Percentiles rank a stretch among this genome's conserved stretches.
phyloP scores from a whole-genome alignment of 2,888 invertebrate genomes.

The Aphodius sticticus region DNA sequence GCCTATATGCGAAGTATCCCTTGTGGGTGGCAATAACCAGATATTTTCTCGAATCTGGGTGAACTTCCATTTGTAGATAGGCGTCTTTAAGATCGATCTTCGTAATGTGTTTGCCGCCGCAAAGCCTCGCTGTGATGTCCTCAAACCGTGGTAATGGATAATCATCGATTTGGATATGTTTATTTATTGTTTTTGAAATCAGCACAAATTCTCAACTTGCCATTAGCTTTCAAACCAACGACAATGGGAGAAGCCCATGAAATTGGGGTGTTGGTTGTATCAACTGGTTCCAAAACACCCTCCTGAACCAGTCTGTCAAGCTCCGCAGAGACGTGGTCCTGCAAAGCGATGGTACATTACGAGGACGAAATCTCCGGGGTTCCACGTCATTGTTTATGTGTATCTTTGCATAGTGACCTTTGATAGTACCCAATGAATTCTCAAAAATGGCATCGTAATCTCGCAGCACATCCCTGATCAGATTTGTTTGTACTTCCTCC shows the following conservation, averaged over 20 bases:
- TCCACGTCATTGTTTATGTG: too few species aligned
- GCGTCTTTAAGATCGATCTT: too few species aligned
- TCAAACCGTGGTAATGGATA: conserved; percentile 38
- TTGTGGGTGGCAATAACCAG: conserved; percentile 19
- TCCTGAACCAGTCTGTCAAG: conserved; percentile 38
- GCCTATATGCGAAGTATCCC: conserved; percentile 11
- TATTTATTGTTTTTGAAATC: conserved; percentile 41
- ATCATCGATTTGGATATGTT: conserved; percentile 31
- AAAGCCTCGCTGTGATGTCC: too few species aligned
- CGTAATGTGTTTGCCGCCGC: too few species aligned
- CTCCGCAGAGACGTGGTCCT: conserved; percentile 40
- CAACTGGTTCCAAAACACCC: conserved; percentile 41
- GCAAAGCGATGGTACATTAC: conserved; percentile 32
- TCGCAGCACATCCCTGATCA: too few species aligned
- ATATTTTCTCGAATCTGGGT: conserved; percentile 28
- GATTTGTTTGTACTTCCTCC: too few species aligned
- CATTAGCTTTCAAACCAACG: conserved; percentile 39
- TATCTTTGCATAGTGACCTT: too few species aligned
- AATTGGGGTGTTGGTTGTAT: conserved; percentile 39
- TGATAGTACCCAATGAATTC: too few species aligned
- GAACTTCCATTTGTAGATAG: too few species aligned
- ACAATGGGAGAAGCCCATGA: too few species aligned
- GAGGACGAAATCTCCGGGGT: conserved; percentile 16
- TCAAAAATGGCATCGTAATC: too few species aligned
- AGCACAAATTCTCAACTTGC: conserved; percentile 42